phyloP scores from a whole-genome alignment of 2,888 invertebrate species.

The Hedya salicella region DNA sequence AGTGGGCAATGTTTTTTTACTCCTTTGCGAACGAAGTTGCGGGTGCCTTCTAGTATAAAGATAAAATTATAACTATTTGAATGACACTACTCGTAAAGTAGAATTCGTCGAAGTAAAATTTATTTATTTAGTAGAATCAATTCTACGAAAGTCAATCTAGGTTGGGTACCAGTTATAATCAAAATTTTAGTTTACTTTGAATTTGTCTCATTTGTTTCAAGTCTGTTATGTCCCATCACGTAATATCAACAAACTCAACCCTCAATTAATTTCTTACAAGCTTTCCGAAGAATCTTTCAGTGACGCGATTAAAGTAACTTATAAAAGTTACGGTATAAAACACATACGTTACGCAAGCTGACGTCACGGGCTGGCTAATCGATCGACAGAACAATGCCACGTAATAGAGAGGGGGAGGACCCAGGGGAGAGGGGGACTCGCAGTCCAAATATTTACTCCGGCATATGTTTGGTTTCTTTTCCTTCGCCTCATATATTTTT shows the following conservation, averaged over 20 bases:
- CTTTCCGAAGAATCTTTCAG: conserved; percentile 14
- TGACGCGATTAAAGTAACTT: conserved; percentile 44
- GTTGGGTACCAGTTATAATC: no score
- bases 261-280: conserved; percentile 2
- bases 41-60: no score
- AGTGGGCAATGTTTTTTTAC: no score
- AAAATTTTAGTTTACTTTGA: no score
- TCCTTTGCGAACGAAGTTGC: no score
- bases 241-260: conserved; percentile 12
- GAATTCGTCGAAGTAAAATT: no score
- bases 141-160: no score
- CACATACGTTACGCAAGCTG: conserved; percentile 65
- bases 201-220: neutral
- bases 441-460: conserved; percentile 80
- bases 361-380: conserved; percentile 77
- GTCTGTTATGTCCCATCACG: conserved; percentile 1
- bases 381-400: conserved; percentile 81
- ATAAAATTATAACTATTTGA: no score
- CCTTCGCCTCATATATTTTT: conserved; percentile 84
- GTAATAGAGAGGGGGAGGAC: conserved; percentile 66
- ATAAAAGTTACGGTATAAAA: conserved; percentile 53
- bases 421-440: conserved; percentile 57
- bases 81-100: no score
- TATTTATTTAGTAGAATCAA: no score
- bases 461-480: conserved; percentile 84